A percentile compares a stretch with the other conserved stretches of the same genome.
These are phyloP conservation scores for Pseudopipra pipra DNA, from an alignment of 2,113 vertebrate species.

Conservation along the genomic window DNA sequence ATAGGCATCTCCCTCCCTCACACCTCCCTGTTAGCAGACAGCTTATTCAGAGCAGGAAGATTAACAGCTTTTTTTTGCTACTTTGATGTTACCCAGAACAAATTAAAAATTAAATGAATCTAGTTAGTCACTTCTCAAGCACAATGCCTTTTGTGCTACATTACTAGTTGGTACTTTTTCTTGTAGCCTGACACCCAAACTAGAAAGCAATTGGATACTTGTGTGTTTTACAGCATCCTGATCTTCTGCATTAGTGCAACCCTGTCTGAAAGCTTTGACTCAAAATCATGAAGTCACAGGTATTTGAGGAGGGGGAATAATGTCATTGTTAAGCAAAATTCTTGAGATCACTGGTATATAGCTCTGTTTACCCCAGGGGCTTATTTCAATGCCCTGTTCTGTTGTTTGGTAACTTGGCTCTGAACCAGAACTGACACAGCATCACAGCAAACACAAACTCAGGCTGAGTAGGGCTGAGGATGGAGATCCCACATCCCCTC, in stretches of 20 bases:
- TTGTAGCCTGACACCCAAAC: not conserved
- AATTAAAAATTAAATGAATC: conserved; percentile 35
- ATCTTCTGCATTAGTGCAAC: not conserved
- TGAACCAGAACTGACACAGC: not conserved
- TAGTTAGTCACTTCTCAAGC: conserved; percentile 3
- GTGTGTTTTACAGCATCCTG: not conserved
- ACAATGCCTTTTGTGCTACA: not conserved
- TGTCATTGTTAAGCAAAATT: not conserved
- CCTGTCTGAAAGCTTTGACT: not conserved
- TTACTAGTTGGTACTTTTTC: not conserved
- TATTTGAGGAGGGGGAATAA: not conserved
- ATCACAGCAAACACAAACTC: not conserved
- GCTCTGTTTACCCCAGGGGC: not conserved
- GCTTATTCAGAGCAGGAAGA: conserved; percentile 31
- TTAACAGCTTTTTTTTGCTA: conserved; percentile 41
- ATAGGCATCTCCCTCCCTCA: not conserved
- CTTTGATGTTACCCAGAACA: conserved; percentile 54
- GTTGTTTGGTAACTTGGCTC: not conserved
- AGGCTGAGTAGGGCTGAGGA: not conserved
- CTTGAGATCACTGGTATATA: not conserved
- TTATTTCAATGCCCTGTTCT: not conserved
- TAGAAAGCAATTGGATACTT: not conserved
- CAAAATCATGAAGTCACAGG: not conserved
- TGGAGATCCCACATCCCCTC: not conserved
- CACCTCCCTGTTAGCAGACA: conserved; percentile 7